Evolutionary conservation across 1,140 invertebrate species (phyloP).

Genomic region (Cecropterus lyciades): DNA sequence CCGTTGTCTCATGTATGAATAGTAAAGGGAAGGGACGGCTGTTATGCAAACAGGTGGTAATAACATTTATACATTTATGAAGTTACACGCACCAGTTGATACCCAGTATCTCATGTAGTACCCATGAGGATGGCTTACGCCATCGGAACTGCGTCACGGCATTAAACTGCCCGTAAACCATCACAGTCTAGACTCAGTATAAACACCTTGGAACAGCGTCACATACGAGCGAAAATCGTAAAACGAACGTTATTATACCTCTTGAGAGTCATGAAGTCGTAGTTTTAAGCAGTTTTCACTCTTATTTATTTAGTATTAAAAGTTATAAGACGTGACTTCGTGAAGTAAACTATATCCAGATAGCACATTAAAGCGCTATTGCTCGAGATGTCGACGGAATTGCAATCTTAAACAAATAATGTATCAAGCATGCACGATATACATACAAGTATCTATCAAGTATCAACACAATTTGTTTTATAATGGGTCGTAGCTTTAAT

Average conservation of each 20-base stretch:
- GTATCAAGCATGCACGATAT: conserved; percentile 16
- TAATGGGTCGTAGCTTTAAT: neutral
- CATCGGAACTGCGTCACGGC: conserved; percentile 43
- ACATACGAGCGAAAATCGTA: conserved; percentile 58
- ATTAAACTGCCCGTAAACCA: conserved; percentile 62
- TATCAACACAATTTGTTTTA: conserved; percentile 15
- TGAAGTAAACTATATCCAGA: conserved; percentile 24
- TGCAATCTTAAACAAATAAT: conserved; percentile 37
- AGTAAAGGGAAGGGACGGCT: neutral
- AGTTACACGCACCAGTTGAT: neutral
- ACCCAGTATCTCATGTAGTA: neutral
- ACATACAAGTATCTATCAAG: neutral
- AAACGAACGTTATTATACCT: conserved; percentile 46
- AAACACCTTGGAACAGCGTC: conserved; percentile 64
- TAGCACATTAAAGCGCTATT: conserved; percentile 35
- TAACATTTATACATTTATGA: no score
- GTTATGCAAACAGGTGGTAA: no score
- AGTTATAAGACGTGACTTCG: neutral
- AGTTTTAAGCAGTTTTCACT: conserved; percentile 5
- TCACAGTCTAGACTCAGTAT: conserved; percentile 66
- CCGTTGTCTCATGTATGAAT: neutral
- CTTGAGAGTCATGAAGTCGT: neutral
- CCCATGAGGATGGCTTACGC: neutral
- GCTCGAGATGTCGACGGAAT: conserved; percentile 30
- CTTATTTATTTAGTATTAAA: conserved; percentile 6